These are phyloP conservation scores for Uropsilus gracilis DNA, from an alignment of 2,113 vertebrate species.

Conservation along the genomic window DNA sequence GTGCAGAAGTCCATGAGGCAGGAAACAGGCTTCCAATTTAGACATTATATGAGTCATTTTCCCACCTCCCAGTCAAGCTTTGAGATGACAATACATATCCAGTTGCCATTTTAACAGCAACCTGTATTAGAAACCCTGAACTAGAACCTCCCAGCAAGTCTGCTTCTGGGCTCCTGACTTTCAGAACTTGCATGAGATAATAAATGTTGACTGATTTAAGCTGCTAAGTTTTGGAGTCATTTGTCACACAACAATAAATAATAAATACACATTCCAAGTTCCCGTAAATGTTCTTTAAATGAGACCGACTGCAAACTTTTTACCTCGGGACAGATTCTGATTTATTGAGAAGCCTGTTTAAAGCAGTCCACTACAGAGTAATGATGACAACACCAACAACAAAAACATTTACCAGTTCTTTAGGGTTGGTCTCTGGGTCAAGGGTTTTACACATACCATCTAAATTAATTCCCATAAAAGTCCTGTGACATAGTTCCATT, in stretches of 20 bases:
- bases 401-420: background rate
- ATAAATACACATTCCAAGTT: background rate
- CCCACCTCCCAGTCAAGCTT: background rate
- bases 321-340: background rate
- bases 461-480: constrained; percentile 21
- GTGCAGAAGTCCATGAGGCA: background rate
- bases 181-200: background rate
- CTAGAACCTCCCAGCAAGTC: background rate
- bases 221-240: background rate
- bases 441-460: background rate
- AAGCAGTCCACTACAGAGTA: background rate
- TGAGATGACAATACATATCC: background rate
- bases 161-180: background rate
- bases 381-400: background rate
- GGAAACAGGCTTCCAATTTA: background rate
- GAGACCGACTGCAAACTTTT: background rate
- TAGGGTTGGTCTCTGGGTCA: background rate
- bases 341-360: background rate
- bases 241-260: background rate
- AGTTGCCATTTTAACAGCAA: background rate
- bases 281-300: background rate
- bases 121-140: background rate
- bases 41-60: background rate
- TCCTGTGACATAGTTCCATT: background rate
- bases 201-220: constrained; percentile 2